Evolutionary conservation across 2,113 vertebrate species (phyloP).

Genomic region (Craseonycteris thonglongyai): DNA sequence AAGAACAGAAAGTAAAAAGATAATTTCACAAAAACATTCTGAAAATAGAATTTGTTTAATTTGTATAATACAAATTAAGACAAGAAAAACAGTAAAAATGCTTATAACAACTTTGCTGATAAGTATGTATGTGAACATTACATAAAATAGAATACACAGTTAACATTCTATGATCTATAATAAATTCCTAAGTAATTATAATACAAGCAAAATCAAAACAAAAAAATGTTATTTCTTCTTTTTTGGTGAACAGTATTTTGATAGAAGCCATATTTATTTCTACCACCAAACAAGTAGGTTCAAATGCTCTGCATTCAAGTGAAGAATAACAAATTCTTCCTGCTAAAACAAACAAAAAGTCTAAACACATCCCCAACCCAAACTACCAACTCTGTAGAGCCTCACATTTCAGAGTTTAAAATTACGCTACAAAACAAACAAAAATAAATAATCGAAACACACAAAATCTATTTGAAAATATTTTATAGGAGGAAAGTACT

Average conservation of each 20-base stretch:
- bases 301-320: neutral
- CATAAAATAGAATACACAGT: neutral
- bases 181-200: neutral
- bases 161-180: neutral
- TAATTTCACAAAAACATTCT: conserved; percentile 11
- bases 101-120: neutral
- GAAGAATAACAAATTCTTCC: conserved; percentile 8
- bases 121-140: neutral
- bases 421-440: neutral
- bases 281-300: neutral
- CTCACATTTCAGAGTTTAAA: neutral
- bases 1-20: neutral
- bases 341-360: neutral
- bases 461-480: neutral
- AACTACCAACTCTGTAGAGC: neutral
- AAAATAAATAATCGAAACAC: neutral
- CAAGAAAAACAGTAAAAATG: conserved; percentile 1
- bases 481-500: neutral
- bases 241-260: neutral
- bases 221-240: neutral
- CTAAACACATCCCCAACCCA: neutral
- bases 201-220: neutral
- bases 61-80: neutral
- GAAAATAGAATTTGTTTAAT: neutral
- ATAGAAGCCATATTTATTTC: neutral